Evolutionary conservation across 2,113 vertebrate species (phyloP).

Genomic region (Nothoprocta perdicaria): DNA sequence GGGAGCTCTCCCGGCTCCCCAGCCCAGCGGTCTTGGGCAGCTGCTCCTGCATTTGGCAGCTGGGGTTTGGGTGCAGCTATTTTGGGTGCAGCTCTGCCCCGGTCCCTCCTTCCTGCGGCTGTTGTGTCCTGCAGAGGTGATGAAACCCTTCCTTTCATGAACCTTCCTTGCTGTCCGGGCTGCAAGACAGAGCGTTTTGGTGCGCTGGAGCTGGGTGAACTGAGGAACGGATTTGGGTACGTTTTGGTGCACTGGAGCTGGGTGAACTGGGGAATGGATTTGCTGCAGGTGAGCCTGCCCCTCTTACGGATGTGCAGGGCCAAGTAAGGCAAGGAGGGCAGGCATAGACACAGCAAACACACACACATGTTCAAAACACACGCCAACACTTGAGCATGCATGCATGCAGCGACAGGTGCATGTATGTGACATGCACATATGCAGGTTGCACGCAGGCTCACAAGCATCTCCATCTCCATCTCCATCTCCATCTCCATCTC

Average conservation of each 20-base stretch:
- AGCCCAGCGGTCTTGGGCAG: not conserved
- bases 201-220: not conserved
- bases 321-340: not conserved
- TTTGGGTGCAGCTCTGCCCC: not conserved
- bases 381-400: accelerated
- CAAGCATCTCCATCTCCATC: not conserved
- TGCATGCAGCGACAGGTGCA: accelerated
- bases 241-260: not conserved
- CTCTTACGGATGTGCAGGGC: not conserved
- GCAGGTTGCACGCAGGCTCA: not conserved
- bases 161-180: too few species aligned
- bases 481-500: too few species aligned
- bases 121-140: not conserved
- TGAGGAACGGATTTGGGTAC: not conserved
- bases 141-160: too few species aligned
- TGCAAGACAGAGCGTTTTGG: not conserved
- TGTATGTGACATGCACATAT: too few species aligned
- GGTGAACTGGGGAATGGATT: not conserved
- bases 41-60: not conserved
- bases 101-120: accelerated
- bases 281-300: not conserved
- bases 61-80: not conserved
- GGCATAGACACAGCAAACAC: not conserved
- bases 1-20: not conserved
- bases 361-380: not conserved